Percentiles rank a stretch among this genome's conserved stretches.
phyloP scores from a whole-genome alignment of 2,113 vertebrate species.

The Mormoops blainvillei region DNA sequence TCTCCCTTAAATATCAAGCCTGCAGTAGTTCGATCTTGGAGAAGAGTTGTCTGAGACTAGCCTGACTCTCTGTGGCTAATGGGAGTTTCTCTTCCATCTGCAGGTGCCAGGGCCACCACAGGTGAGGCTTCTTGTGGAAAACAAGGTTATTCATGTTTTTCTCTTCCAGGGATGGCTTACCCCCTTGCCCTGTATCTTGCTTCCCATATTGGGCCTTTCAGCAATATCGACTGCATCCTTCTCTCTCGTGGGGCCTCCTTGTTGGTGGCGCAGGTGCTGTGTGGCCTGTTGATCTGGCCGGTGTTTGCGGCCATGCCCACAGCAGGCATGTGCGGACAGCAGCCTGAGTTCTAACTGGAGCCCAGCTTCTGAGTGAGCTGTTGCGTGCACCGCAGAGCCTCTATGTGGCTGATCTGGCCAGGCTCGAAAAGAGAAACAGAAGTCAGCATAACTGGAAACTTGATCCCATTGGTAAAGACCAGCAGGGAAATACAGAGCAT shows the following conservation, averaged over 20 bases:
- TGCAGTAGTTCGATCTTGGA: not conserved
- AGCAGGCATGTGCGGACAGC: not conserved
- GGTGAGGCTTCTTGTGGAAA: not conserved
- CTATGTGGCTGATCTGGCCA: not conserved
- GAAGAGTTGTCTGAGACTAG: not conserved
- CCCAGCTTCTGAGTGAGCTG: not conserved
- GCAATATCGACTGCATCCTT: not conserved
- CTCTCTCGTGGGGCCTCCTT: not conserved
- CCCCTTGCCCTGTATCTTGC: not conserved
- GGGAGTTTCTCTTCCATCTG: not conserved
- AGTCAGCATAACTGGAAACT: not conserved
- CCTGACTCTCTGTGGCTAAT: not conserved
- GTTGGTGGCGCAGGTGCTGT: not conserved
- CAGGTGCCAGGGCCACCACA: not conserved
- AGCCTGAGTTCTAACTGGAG: not conserved
- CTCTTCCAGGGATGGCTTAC: not conserved
- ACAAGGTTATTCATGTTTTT: not conserved
- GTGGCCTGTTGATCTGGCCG: not conserved
- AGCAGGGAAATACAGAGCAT: not conserved
- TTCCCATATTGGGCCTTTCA: not conserved
- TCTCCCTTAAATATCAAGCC: not conserved
- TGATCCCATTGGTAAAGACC: not conserved
- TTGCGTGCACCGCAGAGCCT: not conserved
- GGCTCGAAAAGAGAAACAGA: not conserved
- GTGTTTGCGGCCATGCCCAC: not conserved